Evolutionary conservation across 2,888 invertebrate species (phyloP), one percentile per base, ranked within the genome.

Genomic region (Pachliopta kotzebuea): DNA sequence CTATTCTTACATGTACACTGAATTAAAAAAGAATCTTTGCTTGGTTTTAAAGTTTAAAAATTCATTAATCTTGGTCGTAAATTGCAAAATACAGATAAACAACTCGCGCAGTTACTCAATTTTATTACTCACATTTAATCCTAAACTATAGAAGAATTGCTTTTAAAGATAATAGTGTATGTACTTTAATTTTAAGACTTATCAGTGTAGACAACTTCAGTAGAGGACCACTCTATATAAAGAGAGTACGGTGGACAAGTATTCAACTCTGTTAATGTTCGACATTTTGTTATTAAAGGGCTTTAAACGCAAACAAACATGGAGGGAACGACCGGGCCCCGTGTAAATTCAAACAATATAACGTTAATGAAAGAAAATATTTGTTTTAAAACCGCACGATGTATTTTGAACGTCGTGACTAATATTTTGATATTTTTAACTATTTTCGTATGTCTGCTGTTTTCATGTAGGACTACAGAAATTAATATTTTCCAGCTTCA

Each of bases 381-480:
- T 29, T 60, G 11, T 54, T 26, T 65, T 6, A 24, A 23, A 52
- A 54, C 65, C 4, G 8, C 54, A 4, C 45, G 61, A 18, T 2
- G 57, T 24, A 24, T 58, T 26, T 1, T 65, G 0, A 65, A 65
- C 24, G n/a, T 61, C 20, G 37, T 57, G 24, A 58, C 61, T 8
- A 62, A 65, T 45, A 21, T 65, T 18, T 53, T 65, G 14, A 54
- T 65, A n/a, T 52, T 53, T 49, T 54, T 61, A 14, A 61, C 58
- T 24, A 20, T 61, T 17, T 65, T 58, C 29, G 54, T 61, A 29
- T 17, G 45, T 20, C 11, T 65, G 0, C 18, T 65, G 29, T 65
- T 53, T 45, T 29, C 61, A 6, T 60, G 45, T 54, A 61, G 23
- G 17, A 49, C 54, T 1, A 52, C 45, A 54, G 42, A 57, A 21